phyloP scores from a whole-genome alignment of 2,888 invertebrate species.

The Hypena proboscidalis region DNA sequence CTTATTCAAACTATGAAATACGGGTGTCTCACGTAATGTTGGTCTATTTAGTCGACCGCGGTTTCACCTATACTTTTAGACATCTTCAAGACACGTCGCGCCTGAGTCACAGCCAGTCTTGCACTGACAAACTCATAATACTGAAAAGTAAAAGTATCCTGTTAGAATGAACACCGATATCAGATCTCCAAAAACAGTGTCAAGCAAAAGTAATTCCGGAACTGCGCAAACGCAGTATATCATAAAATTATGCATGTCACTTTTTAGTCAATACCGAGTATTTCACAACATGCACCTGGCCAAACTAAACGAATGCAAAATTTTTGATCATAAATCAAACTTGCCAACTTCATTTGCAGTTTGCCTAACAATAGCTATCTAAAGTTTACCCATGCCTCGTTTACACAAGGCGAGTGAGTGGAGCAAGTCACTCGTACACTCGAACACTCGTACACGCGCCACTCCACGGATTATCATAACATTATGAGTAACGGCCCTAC shows the following conservation, averaged over 20 bases:
- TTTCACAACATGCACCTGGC: slow-evolving; percentile 40
- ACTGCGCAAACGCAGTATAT: neutral
- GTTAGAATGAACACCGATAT: too few relatives aligned
- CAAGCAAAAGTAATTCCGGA: neutral
- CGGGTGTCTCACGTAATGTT: too few relatives aligned
- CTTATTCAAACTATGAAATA: too few relatives aligned
- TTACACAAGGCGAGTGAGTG: slow-evolving; percentile 49
- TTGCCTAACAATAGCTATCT: slow-evolving; percentile 36
- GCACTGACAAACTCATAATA: too few relatives aligned
- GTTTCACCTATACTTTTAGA: too few relatives aligned
- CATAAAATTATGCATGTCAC: slow-evolving; percentile 9
- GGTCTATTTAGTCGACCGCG: too few relatives aligned
- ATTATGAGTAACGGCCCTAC: slow-evolving; percentile 50
- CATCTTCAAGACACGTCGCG: too few relatives aligned
- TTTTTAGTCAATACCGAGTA: slow-evolving; percentile 8
- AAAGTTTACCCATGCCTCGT: slow-evolving; percentile 42
- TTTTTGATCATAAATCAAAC: slow-evolving; percentile 44
- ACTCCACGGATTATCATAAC: slow-evolving; percentile 52
- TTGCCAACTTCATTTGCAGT: slow-evolving; percentile 45
- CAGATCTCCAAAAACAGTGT: neutral
- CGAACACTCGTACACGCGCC: slow-evolving; percentile 38
- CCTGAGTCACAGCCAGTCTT: too few relatives aligned
- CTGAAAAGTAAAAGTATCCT: too few relatives aligned
- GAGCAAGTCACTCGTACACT: slow-evolving; percentile 46
- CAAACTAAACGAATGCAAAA: slow-evolving; percentile 31